phyloP scores from a whole-genome alignment of 2,113 vertebrate species.

The Chaenocephalus aceratus region DNA sequence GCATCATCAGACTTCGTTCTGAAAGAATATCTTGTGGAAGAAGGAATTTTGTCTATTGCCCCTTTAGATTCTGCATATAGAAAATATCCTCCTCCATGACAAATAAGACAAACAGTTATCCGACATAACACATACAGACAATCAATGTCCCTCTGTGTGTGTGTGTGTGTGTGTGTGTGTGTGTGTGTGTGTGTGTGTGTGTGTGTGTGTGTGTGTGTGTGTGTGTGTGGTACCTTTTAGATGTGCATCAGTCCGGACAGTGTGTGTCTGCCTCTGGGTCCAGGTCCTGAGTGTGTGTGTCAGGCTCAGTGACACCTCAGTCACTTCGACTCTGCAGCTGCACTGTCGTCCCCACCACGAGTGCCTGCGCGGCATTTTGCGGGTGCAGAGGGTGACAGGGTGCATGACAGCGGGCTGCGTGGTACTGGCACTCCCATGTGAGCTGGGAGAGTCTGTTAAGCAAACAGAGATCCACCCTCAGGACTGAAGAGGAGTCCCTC shows the following conservation, averaged over 20 bases:
- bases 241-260: conserved; percentile 52
- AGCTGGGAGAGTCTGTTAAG: conserved; percentile 14
- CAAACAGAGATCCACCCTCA: conserved; percentile 34
- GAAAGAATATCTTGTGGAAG: neutral
- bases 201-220: neutral
- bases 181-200: neutral
- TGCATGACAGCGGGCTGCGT: conserved; percentile 9
- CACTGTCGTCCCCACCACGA: conserved; percentile 1
- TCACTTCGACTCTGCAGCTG: conserved; percentile 55
- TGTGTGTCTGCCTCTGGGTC: conserved; percentile 57
- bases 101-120: conserved; percentile 46
- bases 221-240: neutral
- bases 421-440: conserved; percentile 21
- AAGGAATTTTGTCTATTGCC: neutral
- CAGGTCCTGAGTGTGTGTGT: conserved; percentile 47
- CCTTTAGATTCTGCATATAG: neutral
- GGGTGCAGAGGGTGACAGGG: conserved; percentile 39
- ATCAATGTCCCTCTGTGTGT: neutral
- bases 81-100: neutral
- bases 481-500: conserved; percentile 31
- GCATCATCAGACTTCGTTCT: neutral
- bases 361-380: conserved; percentile 50
- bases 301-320: conserved; percentile 67
- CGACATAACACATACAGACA: conserved; percentile 13
- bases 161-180: neutral